Percentiles rank a stretch among this genome's conserved stretches.
These are phyloP conservation scores for Drosophila pruinosa DNA, from an alignment of 1,140 invertebrate species.

Conservation along the genomic window DNA sequence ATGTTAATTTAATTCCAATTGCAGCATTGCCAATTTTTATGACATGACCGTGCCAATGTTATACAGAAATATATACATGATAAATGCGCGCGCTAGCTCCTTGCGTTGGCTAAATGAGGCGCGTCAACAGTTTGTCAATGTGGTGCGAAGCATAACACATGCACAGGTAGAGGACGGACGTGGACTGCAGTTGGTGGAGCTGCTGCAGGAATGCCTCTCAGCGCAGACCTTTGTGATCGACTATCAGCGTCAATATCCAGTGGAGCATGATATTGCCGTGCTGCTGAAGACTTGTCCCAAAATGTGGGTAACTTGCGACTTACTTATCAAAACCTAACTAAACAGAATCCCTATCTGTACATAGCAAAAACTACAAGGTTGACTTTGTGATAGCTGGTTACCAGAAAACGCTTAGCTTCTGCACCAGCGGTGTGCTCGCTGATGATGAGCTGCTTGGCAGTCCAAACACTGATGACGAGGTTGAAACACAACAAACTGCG, in stretches of 20 bases:
- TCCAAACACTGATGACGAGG: slow-evolving; percentile 26
- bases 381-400: slow-evolving; percentile 80
- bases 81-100: slow-evolving; percentile 62
- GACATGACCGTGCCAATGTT: slow-evolving; percentile 86
- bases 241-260: slow-evolving; percentile 86
- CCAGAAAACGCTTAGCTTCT: slow-evolving; percentile 50
- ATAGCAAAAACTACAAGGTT: slow-evolving; percentile 86
- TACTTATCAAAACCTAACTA: background rate
- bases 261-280: slow-evolving; percentile 85
- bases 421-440: slow-evolving; percentile 46
- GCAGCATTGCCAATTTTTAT: slow-evolving; percentile 87
- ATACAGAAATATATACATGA: slow-evolving; percentile 84
- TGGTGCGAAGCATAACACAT: slow-evolving; percentile 65
- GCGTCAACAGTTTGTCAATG: slow-evolving; percentile 83
- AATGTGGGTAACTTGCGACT: slow-evolving; percentile 85
- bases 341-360: background rate
- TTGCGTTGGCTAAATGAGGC: slow-evolving; percentile 82
- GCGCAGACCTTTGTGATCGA: slow-evolving; percentile 88
- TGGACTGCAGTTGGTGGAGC: slow-evolving; percentile 84
- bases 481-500: slow-evolving; percentile 4
- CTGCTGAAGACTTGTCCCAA: slow-evolving; percentile 85
- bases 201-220: slow-evolving; percentile 86
- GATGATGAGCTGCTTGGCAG: slow-evolving; percentile 47
- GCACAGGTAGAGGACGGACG: slow-evolving; percentile 75
- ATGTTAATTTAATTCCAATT: background rate